A percentile compares a stretch with the other conserved stretches of the same genome.
Evolutionary conservation across 2,888 invertebrate species (phyloP).

Genomic region (Villa cingulata): DNA sequence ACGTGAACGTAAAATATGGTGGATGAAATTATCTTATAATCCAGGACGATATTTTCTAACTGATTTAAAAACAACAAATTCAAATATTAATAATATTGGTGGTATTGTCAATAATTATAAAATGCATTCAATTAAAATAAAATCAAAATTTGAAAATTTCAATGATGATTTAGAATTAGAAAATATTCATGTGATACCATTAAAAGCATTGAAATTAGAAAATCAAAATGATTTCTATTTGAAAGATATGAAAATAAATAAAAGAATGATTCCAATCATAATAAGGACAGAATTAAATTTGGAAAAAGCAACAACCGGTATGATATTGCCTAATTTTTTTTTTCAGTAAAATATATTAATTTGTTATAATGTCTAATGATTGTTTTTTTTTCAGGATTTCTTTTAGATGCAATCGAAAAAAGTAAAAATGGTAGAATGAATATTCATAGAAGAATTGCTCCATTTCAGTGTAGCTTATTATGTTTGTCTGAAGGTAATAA

Average conservation of each 20-base stretch:
- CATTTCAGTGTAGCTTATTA: constrained; percentile 59
- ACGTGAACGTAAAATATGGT: constrained; percentile 67
- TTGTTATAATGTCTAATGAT: too few species aligned
- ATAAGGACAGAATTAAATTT: constrained; percentile 27
- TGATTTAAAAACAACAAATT: constrained; percentile 36
- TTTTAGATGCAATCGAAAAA: constrained; percentile 40
- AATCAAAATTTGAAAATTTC: constrained; percentile 46
- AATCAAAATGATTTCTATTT: constrained; percentile 16
- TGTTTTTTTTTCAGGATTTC: constrained; percentile 20
- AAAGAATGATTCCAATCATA: constrained; percentile 18
- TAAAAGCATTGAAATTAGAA: constrained; percentile 17
- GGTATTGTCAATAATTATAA: constrained; percentile 33
- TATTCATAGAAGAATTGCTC: constrained; percentile 54
- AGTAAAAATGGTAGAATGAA: constrained; percentile 32
- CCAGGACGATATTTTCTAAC: constrained; percentile 56
- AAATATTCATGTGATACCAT: constrained; percentile 37
- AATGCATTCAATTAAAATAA: constrained; percentile 44
- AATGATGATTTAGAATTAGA: constrained; percentile 47
- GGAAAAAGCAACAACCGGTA: constrained; percentile 26
- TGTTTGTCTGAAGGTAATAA: constrained; percentile 35
- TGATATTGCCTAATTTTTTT: constrained; percentile 1
- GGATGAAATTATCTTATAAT: constrained; percentile 64
- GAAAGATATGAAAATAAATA: constrained; percentile 17
- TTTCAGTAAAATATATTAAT: too few species aligned
- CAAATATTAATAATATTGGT: constrained; percentile 20